Percentiles rank a stretch among this genome's conserved stretches.
These are phyloP conservation scores for Nowickia ferox DNA, from an alignment of 2,888 invertebrate species.

Conservation along the genomic window DNA sequence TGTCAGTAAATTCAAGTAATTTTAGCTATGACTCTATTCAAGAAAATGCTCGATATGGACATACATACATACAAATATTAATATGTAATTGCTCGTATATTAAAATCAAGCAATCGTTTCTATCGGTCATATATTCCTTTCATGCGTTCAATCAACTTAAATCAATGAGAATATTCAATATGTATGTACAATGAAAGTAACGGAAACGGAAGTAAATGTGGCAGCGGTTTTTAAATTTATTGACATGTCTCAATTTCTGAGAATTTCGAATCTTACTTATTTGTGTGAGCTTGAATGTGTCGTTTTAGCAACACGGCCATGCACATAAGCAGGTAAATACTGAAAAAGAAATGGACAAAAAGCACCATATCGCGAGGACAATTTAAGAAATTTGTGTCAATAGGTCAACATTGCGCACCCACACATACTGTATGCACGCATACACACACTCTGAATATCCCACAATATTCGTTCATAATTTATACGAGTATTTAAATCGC, in stretches of 20 bases:
- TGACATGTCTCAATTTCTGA: constrained; percentile 30
- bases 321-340: too few species aligned
- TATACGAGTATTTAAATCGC: constrained; percentile 38
- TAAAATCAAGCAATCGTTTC: constrained; percentile 25
- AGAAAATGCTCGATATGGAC: not conserved
- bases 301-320: too few species aligned
- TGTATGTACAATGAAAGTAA: constrained; percentile 30
- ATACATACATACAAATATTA: not conserved
- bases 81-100: too few species aligned
- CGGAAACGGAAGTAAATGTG: constrained; percentile 46
- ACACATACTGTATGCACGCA: not conserved
- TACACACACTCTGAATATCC: not conserved
- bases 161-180: not conserved
- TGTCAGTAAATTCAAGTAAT: too few species aligned
- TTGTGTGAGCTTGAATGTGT: too few species aligned
- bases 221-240: constrained; percentile 48
- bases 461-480: constrained; percentile 7
- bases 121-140: constrained; percentile 18
- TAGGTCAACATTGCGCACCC: constrained; percentile 29
- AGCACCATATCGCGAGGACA: not conserved
- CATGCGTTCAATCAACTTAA: constrained; percentile 31
- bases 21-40: not conserved
- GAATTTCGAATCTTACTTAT: too few species aligned
- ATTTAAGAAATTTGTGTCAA: constrained; percentile 44
- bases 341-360: not conserved